A percentile compares a stretch with the other conserved stretches of the same genome.
Conservation (phyloP, 2,113 vertebrate species). For the Muscicapa adusta region DNA sequence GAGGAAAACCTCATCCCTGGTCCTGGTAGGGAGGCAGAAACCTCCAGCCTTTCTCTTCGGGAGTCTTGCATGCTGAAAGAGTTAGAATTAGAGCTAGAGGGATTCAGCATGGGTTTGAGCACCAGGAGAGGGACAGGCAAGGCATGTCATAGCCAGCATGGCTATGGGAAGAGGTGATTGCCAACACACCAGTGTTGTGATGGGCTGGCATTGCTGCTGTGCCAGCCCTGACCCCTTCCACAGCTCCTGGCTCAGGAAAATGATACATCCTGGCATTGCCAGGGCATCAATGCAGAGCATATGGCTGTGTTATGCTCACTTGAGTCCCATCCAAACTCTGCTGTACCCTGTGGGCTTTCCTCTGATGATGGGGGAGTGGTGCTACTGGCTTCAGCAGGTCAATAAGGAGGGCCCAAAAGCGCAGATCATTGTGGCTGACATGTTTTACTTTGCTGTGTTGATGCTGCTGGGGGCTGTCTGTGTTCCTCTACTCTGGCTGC, state of each 20-base stretch:
- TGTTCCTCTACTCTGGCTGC: background rate
- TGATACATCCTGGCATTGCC: background rate
- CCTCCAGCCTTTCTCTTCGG: background rate
- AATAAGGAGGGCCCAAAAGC: background rate
- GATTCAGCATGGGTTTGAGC: background rate
- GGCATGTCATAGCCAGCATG: accelerated
- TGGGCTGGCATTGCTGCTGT: background rate
- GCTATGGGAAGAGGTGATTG: background rate
- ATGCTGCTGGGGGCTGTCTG: background rate
- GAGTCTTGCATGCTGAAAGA: background rate
- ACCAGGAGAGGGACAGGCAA: background rate
- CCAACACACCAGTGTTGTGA: background rate
- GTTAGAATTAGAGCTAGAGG: background rate
- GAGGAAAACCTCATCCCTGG: background rate
- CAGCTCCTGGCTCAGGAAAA: background rate
- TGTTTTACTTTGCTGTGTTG: background rate
- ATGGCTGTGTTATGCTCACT: background rate
- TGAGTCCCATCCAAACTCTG: background rate
- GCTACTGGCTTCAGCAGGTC: background rate
- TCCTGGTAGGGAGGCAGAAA: background rate
- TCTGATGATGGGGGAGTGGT: background rate
- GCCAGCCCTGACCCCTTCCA: background rate
- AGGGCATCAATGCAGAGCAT: background rate
- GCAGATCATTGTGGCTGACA: background rate
- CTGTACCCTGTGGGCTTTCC: background rate